These are phyloP conservation scores for Sander lucioperca DNA, from an alignment of 2,113 vertebrate species.

Conservation along the genomic window DNA sequence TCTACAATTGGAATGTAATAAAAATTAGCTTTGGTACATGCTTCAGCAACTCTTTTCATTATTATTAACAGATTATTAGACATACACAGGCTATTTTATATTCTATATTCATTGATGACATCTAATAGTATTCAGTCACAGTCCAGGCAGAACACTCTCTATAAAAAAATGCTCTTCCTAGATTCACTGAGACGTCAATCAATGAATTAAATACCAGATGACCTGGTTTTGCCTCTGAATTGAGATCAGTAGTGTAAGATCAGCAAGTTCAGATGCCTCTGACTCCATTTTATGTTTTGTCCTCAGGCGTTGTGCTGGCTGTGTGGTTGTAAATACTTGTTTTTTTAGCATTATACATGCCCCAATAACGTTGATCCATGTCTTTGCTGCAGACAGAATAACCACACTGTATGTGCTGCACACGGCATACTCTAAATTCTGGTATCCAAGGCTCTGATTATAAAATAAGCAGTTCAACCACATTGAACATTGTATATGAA, in stretches of 20 bases:
- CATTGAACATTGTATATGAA: not conserved
- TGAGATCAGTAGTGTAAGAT: slow-evolving; percentile 37
- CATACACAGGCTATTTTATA: not conserved
- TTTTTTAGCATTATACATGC: slow-evolving; percentile 74
- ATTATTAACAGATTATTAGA: not conserved
- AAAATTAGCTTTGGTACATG: not conserved
- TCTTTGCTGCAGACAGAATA: not conserved
- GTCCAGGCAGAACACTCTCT: not conserved
- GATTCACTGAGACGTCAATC: slow-evolving; percentile 47
- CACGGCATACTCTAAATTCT: not conserved
- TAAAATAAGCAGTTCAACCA: not conserved
- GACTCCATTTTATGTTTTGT: slow-evolving; percentile 11
- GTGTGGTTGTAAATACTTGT: slow-evolving; percentile 67
- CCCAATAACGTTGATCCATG: slow-evolving; percentile 65
- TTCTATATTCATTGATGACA: no score
- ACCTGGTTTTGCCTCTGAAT: slow-evolving; percentile 65
- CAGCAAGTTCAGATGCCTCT: slow-evolving; percentile 38
- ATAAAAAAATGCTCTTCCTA: slow-evolving; percentile 3
- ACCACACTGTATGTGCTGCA: not conserved
- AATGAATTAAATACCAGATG: slow-evolving; percentile 57
- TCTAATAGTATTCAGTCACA: not conserved
- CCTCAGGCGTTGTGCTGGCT: slow-evolving; percentile 28
- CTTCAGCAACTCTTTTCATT: not conserved
- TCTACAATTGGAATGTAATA: not conserved
- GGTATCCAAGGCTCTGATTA: not conserved